phyloP scores from a whole-genome alignment of 1,140 invertebrate species.

The Zaprionus vittiger region DNA sequence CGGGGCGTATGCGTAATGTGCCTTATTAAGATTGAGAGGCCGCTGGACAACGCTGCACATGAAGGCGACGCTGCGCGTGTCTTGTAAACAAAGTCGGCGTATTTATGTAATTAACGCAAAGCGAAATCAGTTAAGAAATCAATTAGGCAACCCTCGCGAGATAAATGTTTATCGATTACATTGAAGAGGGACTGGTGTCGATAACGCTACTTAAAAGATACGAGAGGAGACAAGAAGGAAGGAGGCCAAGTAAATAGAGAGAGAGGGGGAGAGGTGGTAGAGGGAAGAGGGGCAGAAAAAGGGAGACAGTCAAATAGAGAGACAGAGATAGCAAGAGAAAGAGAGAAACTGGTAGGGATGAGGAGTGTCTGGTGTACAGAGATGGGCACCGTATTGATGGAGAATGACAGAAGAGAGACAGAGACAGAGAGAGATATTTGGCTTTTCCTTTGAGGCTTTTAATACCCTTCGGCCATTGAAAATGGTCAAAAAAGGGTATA shows the following conservation, averaged over 20 bases:
- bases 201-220: neutral
- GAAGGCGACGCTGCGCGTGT: neutral
- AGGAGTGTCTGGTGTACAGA: neutral
- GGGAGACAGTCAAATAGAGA: neutral
- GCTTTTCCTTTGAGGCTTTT: no score
- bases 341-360: neutral
- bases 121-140: conserved; percentile 6
- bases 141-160: conserved; percentile 4
- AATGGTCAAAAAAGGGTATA: no score
- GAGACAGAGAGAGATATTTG: no score
- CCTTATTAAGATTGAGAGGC: conserved; percentile 16
- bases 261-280: neutral
- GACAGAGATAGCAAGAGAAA: neutral
- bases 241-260: neutral
- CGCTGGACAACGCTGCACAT: neutral
- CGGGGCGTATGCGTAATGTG: conserved; percentile 32
- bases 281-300: neutral
- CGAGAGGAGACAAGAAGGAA: neutral
- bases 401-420: no score
- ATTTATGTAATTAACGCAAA: conserved; percentile 15
- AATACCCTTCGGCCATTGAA: no score
- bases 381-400: neutral
- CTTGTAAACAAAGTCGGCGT: neutral
- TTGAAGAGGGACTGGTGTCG: neutral
- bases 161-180: conserved; percentile 1